Evolutionary conservation across 1,140 invertebrate species (phyloP), one percentile per base, ranked within the genome.

Genomic region (Magallana angulata): DNA sequence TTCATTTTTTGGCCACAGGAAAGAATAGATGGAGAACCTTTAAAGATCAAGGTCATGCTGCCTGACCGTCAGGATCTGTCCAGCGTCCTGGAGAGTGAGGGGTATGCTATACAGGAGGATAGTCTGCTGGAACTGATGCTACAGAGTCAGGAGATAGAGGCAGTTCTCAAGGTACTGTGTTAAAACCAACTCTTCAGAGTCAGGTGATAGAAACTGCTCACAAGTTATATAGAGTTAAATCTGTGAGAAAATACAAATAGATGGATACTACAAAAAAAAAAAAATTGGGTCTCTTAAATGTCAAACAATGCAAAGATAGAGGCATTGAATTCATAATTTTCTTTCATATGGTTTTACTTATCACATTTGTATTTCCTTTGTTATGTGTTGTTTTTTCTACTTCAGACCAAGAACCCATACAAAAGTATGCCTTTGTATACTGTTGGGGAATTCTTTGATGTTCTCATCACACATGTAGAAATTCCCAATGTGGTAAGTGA

Each of bases 401-500:
- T 58, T 11, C 80, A 89, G 89, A 87, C 64, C n/a, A 85, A 76
- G 6, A 84, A 84, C 30, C 80, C 89, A 14, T 89, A 86, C 81
- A 68, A 82, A 30, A 62, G 18, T 7, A 48, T 76, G 7, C 59
- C 57, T 0, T 30, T 84, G 14, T 57, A 68, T n/a, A 68, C 68
- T 11, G 14, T 56, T 57, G 85, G 85, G 9, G 81, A 88, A 64
- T 82, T 60, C 18, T 85, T 91, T 48, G 81, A 87, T 60, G 91
- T 90, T 16, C 11, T 86, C 0, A 85, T 91, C 18, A 90, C 89
- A 7, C 88, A 92, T 80, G 80, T 91, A 6, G 91, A 92, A 76
- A 71, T 91, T n/a, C 91, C 91, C 18, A 87, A 92, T 87, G 82
- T 92, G 82, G 91, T 92, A 82, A 90, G 90, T 88, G 57, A 4